phyloP scores from a whole-genome alignment of 2,797 vertebrate species.

The Enteromius fasciolatus region DNA sequence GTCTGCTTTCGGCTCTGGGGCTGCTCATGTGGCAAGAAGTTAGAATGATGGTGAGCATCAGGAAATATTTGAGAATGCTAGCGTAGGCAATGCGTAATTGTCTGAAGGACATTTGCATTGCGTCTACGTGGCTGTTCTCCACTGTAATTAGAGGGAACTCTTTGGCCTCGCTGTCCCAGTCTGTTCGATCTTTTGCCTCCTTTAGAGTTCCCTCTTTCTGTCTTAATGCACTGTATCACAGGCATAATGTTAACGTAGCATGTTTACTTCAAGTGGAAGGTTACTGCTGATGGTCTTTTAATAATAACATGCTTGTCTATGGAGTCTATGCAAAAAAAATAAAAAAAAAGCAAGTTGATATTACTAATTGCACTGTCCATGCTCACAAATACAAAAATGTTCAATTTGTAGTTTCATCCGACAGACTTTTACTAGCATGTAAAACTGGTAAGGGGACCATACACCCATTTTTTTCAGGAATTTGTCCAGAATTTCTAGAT shows the following conservation, averaged over 20 bases:
- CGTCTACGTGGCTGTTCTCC: conserved; percentile 43
- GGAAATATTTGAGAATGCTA: conserved; percentile 32
- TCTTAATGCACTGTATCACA: conserved; percentile 1
- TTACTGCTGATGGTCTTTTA: not conserved
- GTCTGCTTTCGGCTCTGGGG: conserved; percentile 7
- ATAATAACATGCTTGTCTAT: not conserved
- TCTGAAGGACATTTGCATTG: conserved; percentile 54
- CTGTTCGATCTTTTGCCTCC: conserved; percentile 32
- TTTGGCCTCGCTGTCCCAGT: conserved; percentile 36
- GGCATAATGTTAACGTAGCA: conserved; percentile 5
- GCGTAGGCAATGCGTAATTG: conserved; percentile 29
- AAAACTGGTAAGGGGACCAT: not conserved
- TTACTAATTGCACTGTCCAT: not conserved
- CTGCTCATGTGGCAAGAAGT: conserved; percentile 42
- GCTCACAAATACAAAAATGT: not conserved
- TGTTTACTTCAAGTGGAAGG: not conserved
- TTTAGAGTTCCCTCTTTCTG: not conserved
- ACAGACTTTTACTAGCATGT: not conserved
- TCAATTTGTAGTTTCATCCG: not conserved
- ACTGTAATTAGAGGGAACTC: conserved; percentile 49
- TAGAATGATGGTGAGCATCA: conserved; percentile 42
- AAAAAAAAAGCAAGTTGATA: not conserved
- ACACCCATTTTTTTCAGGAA: not conserved
- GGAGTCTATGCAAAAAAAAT: not conserved
- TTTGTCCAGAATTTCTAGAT: not conserved